Evolutionary conservation across 2,888 invertebrate species (phyloP), one percentile per base, ranked within the genome.

Genomic region (Oeneis ivallda): DNA sequence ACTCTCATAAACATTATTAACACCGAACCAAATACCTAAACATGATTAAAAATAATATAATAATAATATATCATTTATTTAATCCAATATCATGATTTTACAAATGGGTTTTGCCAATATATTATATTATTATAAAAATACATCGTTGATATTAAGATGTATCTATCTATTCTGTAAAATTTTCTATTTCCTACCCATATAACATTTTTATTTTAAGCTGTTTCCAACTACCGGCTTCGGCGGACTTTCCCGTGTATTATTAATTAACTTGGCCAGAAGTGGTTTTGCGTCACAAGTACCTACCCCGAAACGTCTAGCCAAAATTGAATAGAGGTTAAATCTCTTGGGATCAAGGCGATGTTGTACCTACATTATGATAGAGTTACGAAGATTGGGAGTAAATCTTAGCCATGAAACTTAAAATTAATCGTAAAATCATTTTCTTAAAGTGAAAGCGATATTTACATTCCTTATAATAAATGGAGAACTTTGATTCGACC

Each of bases 221-320:
- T 56, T 64, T 39, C 63, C 49, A 41, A 43, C 57, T 17, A 58
- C 17, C 41, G 32, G 26, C 39, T 34, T 2, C 26, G 41, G 37
- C 45, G 41, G 74, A 76, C 75, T 75, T 77, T 75, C 78, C 77
- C 76, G 74, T 77, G 79, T 79, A 84, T 87, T 87, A 88, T 87
- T 87, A 87, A 89, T 87, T 85, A 86, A 85, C 84, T 82, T 72
- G 67, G 67, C 74, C 77, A 77, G 78, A 61, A 50, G 57, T 64
- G 52, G 67, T 62, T 56, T 64, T 52, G 32, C 26, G 15, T 61
- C 59, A 52, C n/a, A 52, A 50, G 50, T 50, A 15, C 17, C 8
- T 43, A 45, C 34, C 65, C 59, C 41, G 54, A 62, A 65, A 50
- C 60, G 45, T 45, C 37, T 66, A 64, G 58, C 54, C 50, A 39